Percentiles rank a stretch among this genome's conserved stretches.
phyloP scores from a whole-genome alignment of 1,140 invertebrate species.

The Solenopsis invicta region DNA sequence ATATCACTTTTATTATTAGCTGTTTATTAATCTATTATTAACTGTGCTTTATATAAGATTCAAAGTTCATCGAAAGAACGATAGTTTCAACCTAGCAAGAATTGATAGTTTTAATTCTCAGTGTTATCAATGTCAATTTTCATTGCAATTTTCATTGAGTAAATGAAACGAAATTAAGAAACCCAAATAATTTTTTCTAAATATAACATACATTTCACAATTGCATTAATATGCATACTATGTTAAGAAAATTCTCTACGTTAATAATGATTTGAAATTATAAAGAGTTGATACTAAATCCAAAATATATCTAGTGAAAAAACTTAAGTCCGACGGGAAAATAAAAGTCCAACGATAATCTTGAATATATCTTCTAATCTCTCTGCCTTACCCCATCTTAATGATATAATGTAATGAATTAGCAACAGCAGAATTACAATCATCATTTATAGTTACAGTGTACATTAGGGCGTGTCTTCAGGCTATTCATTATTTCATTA shows the following conservation, averaged over 20 bases:
- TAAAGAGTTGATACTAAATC: neutral
- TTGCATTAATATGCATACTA: neutral
- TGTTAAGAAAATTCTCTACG: neutral
- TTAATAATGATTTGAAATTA: neutral
- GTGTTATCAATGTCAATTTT: neutral
- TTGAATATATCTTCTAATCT: neutral
- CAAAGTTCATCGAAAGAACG: conserved; percentile 35
- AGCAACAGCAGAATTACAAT: neutral
- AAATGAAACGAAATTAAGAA: neutral
- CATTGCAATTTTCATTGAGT: neutral
- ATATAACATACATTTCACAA: neutral
- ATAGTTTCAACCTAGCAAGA: neutral
- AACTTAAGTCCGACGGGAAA: neutral
- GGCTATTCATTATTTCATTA: neutral
- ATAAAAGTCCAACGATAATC: neutral
- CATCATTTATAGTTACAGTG: neutral
- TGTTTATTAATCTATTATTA: conserved; percentile 59
- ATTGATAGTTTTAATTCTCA: neutral
- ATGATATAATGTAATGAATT: neutral
- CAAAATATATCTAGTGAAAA: neutral
- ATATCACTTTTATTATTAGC: conserved; percentile 56
- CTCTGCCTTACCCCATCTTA: neutral
- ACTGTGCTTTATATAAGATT: conserved; percentile 43
- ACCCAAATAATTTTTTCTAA: neutral
- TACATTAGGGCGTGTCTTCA: neutral